These are phyloP conservation scores for Philereme vetulata DNA, from an alignment of 2,888 invertebrate genomes.

Conservation along the genomic window DNA sequence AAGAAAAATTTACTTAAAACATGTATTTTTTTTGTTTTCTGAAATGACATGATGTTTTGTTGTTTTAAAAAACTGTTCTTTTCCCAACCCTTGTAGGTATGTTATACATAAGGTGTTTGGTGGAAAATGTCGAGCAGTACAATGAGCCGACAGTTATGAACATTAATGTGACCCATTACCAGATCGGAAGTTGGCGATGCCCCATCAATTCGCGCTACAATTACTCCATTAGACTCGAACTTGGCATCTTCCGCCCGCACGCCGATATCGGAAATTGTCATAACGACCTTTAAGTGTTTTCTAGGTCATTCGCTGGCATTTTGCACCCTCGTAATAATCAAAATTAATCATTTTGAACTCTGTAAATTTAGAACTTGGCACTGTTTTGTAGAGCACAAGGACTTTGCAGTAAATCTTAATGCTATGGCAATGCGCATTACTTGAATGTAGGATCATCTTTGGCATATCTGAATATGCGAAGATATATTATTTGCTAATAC, in stretches of 20 bases:
- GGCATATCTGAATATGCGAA: not conserved
- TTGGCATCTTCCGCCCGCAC: conserved; percentile 52
- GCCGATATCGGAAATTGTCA: conserved; percentile 54
- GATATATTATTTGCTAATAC: not conserved
- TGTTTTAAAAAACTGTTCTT: too few species aligned
- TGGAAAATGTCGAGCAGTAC: not conserved
- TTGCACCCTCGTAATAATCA: conserved; percentile 23
- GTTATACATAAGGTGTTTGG: too few species aligned
- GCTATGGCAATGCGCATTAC: too few species aligned
- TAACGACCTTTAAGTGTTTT: conserved; percentile 43
- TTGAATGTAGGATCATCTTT: too few species aligned
- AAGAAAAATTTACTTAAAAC: too few species aligned
- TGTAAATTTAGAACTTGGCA: not conserved
- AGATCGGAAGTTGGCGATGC: conserved; percentile 60
- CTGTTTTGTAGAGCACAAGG: not conserved
- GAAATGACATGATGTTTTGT: too few species aligned
- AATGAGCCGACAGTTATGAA: conserved; percentile 28
- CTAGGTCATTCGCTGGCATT: conserved; percentile 30
- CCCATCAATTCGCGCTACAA: conserved; percentile 69
- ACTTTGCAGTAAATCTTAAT: too few species aligned
- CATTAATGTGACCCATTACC: conserved; percentile 52
- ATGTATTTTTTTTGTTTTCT: too few species aligned
- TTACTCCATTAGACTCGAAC: conserved; percentile 65
- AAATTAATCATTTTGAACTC: conserved; percentile 24
- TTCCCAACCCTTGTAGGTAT: too few species aligned